A percentile compares a stretch with the other conserved stretches of the same genome.
These are phyloP conservation scores for Lucilia sericata DNA, from an alignment of 1,140 invertebrate species.

Conservation along the genomic window DNA sequence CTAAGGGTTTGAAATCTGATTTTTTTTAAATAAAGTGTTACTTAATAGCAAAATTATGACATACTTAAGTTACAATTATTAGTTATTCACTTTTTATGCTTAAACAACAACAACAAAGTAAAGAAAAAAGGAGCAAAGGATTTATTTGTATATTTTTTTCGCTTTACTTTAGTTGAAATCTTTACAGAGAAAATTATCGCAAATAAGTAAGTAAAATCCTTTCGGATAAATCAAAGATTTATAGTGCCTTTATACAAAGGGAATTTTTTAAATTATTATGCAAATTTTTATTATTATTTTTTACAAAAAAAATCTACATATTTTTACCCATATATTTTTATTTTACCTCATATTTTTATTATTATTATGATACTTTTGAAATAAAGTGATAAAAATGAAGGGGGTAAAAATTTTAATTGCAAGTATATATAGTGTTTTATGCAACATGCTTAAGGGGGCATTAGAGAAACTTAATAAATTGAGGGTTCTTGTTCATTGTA, in stretches of 20 bases:
- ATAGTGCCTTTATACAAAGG: slow-evolving; percentile 19
- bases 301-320: not conserved
- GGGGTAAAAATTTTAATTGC: not conserved
- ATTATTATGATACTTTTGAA: no score
- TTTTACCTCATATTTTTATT: not conserved
- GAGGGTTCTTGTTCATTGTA: no score
- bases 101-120: not conserved
- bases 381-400: not conserved
- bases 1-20: slow-evolving; percentile 22
- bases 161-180: no score
- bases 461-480: no score
- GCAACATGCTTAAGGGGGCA: not conserved
- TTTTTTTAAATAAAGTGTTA: slow-evolving; percentile 28
- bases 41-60: slow-evolving; percentile 42
- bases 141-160: not conserved
- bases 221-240: slow-evolving; percentile 40
- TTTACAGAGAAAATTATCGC: not conserved
- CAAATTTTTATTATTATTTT: slow-evolving; percentile 32
- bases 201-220: slow-evolving; percentile 10
- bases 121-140: not conserved
- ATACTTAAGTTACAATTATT: slow-evolving; percentile 43
- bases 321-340: not conserved
- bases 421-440: not conserved
- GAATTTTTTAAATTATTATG: slow-evolving; percentile 30
- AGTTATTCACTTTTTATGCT: slow-evolving; percentile 29